A percentile compares a stretch with the other conserved stretches of the same genome.
Evolutionary conservation across 2,113 vertebrate genomes (phyloP).

Genomic region (Sylvietta virens): DNA sequence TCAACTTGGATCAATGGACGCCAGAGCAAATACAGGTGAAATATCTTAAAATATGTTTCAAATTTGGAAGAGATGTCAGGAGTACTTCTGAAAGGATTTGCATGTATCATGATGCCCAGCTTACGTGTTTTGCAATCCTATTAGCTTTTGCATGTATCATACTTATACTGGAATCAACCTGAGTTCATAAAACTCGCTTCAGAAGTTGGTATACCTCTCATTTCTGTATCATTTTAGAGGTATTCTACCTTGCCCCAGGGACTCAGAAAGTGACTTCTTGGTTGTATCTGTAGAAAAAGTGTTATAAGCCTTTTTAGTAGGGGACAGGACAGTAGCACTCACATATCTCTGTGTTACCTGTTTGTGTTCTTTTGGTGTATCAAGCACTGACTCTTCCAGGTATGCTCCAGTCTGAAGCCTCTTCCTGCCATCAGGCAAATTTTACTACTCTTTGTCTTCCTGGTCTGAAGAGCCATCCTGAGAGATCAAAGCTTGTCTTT

Average conservation of each 20-base stretch:
- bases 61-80: not conserved
- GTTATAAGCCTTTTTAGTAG: not conserved
- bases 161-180: not conserved
- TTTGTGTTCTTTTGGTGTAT: not conserved
- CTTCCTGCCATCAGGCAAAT: not conserved
- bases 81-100: not conserved
- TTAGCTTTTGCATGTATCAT: not conserved
- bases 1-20: conserved; percentile 98
- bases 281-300: not conserved
- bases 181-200: not conserved
- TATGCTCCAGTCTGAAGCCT: not conserved
- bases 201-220: not conserved
- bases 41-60: not conserved
- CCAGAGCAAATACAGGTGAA: conserved; percentile 96
- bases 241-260: not conserved
- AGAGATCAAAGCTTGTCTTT: not conserved
- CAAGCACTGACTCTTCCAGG: not conserved
- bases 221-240: not conserved
- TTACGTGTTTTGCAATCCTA: not conserved
- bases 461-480: not conserved
- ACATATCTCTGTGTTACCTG: not conserved
- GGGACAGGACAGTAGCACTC: not conserved
- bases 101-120: not conserved
- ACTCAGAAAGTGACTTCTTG: not conserved
- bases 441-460: not conserved